A percentile compares a stretch with the other conserved stretches of the same genome.
Evolutionary conservation across 2,888 invertebrate species (phyloP).

Genomic region (Apantesis nais): DNA sequence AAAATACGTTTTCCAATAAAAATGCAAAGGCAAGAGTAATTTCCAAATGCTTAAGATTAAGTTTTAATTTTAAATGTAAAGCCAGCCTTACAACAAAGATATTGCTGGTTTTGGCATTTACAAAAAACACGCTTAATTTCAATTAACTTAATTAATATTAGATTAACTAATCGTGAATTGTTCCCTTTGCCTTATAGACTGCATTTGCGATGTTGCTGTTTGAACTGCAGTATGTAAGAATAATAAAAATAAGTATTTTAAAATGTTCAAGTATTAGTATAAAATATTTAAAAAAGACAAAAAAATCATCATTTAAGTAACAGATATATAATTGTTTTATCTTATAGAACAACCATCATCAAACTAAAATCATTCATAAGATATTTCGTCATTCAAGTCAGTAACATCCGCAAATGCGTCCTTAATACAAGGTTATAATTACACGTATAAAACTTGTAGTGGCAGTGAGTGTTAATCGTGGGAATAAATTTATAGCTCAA

Average conservation of each 20-base stretch:
- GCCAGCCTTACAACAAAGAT: slow-evolving; percentile 23
- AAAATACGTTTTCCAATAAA: slow-evolving; percentile 18
- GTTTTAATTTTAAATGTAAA: slow-evolving; percentile 15
- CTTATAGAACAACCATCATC: neutral
- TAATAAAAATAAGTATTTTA: neutral
- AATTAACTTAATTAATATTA: slow-evolving; percentile 29
- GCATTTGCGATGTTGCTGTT: slow-evolving; percentile 12
- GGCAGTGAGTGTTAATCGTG: neutral
- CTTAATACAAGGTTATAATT: neutral
- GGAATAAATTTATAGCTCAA: neutral
- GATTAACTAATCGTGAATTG: slow-evolving; percentile 52
- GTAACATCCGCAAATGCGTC: neutral
- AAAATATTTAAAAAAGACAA: too few relatives aligned
- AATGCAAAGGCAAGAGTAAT: slow-evolving; percentile 51
- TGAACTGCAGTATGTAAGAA: neutral
- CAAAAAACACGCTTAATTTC: slow-evolving; percentile 29
- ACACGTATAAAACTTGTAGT: neutral
- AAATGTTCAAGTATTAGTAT: too few relatives aligned
- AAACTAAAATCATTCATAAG: neutral
- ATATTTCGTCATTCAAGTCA: neutral
- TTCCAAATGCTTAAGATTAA: slow-evolving; percentile 17
- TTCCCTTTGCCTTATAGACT: slow-evolving; percentile 63
- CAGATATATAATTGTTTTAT: too few relatives aligned
- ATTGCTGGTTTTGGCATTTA: slow-evolving; percentile 20
- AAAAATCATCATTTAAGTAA: neutral